phyloP scores from a whole-genome alignment of 1,140 invertebrate species.

The Sesamia nonagrioides region DNA sequence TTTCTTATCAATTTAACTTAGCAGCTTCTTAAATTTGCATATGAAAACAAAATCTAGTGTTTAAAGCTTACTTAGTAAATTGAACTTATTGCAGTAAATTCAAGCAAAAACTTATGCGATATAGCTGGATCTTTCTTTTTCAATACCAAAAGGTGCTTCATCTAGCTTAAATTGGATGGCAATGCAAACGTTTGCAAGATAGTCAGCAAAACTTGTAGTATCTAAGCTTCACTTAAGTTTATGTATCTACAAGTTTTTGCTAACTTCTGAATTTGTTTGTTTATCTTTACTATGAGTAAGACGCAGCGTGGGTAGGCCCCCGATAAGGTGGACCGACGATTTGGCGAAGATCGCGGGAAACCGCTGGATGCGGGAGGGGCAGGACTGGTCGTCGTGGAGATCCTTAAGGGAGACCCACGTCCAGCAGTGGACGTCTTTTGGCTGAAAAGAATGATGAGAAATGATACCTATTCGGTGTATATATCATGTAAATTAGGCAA shows the following conservation, averaged over 20 bases:
- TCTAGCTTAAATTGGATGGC: background rate
- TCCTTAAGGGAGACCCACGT: too few species aligned
- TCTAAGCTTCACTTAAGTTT: background rate
- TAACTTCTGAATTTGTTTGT: background rate
- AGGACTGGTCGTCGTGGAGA: too few species aligned
- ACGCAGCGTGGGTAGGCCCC: too few species aligned
- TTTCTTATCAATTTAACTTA: background rate
- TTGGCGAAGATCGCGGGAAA: too few species aligned
- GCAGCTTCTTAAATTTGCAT: background rate
- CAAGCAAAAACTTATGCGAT: conserved; percentile 22
- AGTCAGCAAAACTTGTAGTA: conserved; percentile 13
- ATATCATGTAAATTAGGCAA: too few species aligned
- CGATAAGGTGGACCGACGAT: too few species aligned
- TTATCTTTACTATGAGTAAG: background rate
- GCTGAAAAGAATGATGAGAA: too few species aligned
- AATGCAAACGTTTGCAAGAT: conserved; percentile 1
- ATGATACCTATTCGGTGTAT: too few species aligned
- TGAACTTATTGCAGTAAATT: conserved; percentile 7
- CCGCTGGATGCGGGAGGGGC: too few species aligned
- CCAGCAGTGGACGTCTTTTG: too few species aligned
- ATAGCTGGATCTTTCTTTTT: conserved; percentile 1
- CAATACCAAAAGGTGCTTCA: background rate
- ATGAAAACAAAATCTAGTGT: background rate
- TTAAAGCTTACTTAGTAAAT: background rate
- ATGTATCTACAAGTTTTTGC: background rate